A percentile compares a stretch with the other conserved stretches of the same genome.
These are phyloP conservation scores for Brachyhypopomus gauderio DNA, from an alignment of 2,113 vertebrate genomes.

Conservation along the genomic window DNA sequence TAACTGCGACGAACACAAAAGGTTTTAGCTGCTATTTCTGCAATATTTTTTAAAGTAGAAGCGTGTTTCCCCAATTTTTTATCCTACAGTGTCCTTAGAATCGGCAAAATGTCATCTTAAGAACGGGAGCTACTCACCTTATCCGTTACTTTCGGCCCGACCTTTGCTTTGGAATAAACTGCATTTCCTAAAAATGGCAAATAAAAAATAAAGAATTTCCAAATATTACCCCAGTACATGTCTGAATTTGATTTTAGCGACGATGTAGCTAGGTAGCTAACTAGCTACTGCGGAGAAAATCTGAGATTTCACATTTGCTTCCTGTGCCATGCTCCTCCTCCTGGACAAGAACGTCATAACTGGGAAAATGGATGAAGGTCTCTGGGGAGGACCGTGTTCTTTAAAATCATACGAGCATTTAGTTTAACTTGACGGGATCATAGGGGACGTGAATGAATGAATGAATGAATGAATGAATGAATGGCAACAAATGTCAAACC, in stretches of 20 bases:
- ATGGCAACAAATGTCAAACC: not conserved
- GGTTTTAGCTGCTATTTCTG: too few species aligned
- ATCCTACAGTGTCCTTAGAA: not conserved
- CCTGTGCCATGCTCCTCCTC: constrained; percentile 10
- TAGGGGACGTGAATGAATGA: not conserved
- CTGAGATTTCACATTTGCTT: constrained; percentile 38
- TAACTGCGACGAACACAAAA: too few species aligned
- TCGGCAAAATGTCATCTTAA: not conserved
- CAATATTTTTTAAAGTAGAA: too few species aligned
- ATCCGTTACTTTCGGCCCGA: constrained; percentile 77
- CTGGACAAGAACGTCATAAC: constrained; percentile 11
- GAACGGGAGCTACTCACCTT: constrained; percentile 68
- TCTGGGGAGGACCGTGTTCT: not conserved
- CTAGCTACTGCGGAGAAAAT: constrained; percentile 31
- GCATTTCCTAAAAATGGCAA: constrained; percentile 51
- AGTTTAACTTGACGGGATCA: not conserved
- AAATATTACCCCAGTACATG: constrained; percentile 59
- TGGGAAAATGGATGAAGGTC: not conserved
- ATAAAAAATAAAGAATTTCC: constrained; percentile 44
- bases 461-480: not conserved
- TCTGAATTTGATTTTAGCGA: constrained; percentile 39
- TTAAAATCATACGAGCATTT: not conserved
- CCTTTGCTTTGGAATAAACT: constrained; percentile 58
- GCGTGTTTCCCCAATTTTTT: too few species aligned
- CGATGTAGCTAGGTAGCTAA: not conserved